These are phyloP conservation scores for Carettochelys insculpta DNA, from an alignment of 2,113 vertebrate species.

Conservation along the genomic window DNA sequence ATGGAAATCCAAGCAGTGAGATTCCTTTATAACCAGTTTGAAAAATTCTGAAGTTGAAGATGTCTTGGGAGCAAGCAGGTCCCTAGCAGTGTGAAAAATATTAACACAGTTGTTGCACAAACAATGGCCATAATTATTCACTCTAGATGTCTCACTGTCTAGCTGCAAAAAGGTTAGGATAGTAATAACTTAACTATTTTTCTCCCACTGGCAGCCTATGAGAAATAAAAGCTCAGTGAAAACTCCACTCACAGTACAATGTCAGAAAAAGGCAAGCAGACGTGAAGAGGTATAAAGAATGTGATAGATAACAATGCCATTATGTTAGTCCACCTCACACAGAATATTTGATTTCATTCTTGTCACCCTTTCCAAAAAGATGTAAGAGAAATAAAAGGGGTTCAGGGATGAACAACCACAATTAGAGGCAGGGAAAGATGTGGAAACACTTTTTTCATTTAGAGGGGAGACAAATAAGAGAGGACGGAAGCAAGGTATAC, in stretches of 20 bases:
- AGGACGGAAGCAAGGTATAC: rapidly evolving
- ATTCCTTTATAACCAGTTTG: neutral
- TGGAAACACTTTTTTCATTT: neutral
- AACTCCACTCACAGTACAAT: neutral
- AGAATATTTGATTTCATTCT: neutral
- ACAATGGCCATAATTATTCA: neutral
- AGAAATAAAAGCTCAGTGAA: conserved; percentile 7
- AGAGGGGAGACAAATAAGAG: neutral
- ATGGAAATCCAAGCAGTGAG: neutral
- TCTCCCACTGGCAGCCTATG: neutral
- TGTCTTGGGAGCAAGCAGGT: neutral
- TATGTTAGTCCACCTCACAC: neutral
- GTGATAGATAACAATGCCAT: neutral
- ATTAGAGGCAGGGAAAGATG: neutral
- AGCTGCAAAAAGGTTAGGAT: neutral
- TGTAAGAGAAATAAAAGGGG: rapidly evolving
- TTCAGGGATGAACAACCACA: neutral
- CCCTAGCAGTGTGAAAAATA: neutral
- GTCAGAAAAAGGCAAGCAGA: neutral
- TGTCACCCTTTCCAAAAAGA: neutral
- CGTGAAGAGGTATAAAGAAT: neutral
- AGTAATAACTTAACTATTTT: neutral
- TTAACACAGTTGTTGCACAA: rapidly evolving
- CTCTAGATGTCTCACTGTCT: neutral
- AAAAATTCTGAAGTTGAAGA: neutral